Evolutionary conservation across 2,113 vertebrate species (phyloP).

Genomic region (Oncorhynchus masou): DNA sequence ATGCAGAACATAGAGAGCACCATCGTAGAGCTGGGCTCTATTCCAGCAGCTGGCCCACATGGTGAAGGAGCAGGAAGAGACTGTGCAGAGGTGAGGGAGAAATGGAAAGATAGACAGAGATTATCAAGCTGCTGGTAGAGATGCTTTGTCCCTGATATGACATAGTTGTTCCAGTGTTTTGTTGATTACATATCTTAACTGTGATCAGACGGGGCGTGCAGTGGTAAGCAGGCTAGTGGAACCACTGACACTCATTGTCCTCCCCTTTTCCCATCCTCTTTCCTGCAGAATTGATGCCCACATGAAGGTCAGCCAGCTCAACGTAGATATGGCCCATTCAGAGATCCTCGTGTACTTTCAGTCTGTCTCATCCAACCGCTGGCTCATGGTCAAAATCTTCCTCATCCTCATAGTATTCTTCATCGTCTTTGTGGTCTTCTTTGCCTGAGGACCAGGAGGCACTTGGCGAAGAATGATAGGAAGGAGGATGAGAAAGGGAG

Average conservation of each 20-base stretch:
- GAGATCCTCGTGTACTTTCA: constrained; percentile 85
- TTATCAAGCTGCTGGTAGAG: not conserved
- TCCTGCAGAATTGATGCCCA: constrained; percentile 76
- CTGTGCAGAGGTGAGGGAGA: constrained; percentile 74
- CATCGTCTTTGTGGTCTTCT: constrained; percentile 81
- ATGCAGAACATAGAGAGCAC: constrained; percentile 85
- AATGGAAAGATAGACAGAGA: not conserved
- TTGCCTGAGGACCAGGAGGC: constrained; percentile 64
- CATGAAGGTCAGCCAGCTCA: constrained; percentile 77
- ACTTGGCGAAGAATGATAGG: not conserved
- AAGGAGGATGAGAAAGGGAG: not conserved
- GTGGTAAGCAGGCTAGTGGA: not conserved
- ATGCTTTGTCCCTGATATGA: too few relatives aligned
- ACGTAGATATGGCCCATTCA: constrained; percentile 75
- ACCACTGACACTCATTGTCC: not conserved
- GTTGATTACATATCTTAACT: too few relatives aligned
- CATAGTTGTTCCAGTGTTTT: too few relatives aligned
- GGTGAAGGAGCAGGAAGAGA: constrained; percentile 85
- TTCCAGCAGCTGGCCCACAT: constrained; percentile 84
- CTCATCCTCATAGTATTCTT: constrained; percentile 82
- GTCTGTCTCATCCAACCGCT: constrained; percentile 80
- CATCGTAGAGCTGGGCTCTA: constrained; percentile 82
- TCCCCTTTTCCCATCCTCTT: not conserved
- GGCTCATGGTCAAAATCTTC: constrained; percentile 84
- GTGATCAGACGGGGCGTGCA: not conserved